These are phyloP conservation scores for Turritopsis dohrnii DNA, from an alignment of 30 jellyfish, hydroid and myxozoan species.

Conservation along the genomic window DNA sequence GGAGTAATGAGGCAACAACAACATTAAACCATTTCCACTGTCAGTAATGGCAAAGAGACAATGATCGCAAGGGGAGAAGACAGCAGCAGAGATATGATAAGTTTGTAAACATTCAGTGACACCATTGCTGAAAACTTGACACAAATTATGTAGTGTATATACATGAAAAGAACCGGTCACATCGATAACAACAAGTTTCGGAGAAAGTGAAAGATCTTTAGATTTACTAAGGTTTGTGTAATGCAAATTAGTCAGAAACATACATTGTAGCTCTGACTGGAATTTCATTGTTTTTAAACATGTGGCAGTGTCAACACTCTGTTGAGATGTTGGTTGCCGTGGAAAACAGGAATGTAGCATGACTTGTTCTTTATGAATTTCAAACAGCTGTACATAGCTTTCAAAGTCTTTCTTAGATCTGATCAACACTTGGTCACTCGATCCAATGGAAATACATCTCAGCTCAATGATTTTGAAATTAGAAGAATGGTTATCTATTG, in stretches of 20 bases:
- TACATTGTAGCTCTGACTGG: slow-evolving; percentile 1
- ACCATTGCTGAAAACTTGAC: not conserved
- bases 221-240: not conserved
- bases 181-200: slow-evolving; percentile 10
- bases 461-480: slow-evolving; percentile 37
- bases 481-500: slow-evolving; percentile 36
- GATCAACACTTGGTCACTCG: slow-evolving; percentile 41
- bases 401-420: slow-evolving; percentile 41
- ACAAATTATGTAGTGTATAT: slow-evolving; percentile 6
- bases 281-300: slow-evolving; percentile 21
- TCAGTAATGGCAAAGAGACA: slow-evolving; percentile 43
- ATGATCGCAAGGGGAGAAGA: slow-evolving; percentile 62
- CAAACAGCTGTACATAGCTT: slow-evolving; percentile 45
- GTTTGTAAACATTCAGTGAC: not conserved
- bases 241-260: slow-evolving; percentile 12
- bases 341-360: slow-evolving; percentile 57
- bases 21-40: slow-evolving; percentile 37
- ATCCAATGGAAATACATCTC: slow-evolving; percentile 32
- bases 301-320: slow-evolving; percentile 11
- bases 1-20: slow-evolving; percentile 18
- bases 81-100: slow-evolving; percentile 28
- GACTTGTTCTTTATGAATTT: slow-evolving; percentile 46
- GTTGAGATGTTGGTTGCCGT: slow-evolving; percentile 31
- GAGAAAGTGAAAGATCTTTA: not conserved
- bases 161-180: slow-evolving; percentile 13